Evolutionary conservation across 1,140 invertebrate species (phyloP), one percentile per base, ranked within the genome.

Genomic region (Drosophila grimshawi): DNA sequence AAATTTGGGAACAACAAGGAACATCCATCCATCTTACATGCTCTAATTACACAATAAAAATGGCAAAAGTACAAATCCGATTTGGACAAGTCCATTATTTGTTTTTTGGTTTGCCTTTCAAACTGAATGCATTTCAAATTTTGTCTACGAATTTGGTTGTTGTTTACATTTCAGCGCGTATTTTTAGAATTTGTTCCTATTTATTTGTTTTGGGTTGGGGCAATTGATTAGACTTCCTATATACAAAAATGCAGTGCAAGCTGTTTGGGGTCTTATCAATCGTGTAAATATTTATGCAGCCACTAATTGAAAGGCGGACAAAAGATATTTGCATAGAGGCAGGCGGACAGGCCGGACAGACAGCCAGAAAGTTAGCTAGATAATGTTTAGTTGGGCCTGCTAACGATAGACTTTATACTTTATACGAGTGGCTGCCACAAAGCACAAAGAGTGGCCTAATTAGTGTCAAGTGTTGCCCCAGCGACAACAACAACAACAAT

Each of bases 401-500:
- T 19, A 69, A 59, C 64, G 76, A 78, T 78, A 65, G 76, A 66
- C 71, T 74, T 61, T 68, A 68, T 55, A 66, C 71, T 78, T 65
- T 68, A 68, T 61, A 48, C 66, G 69, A 68, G 81, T 72, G 63
- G 70, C 46, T 61, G 79, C 75, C 71, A 74, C 71, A 76, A 64
- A 55, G 51, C 73, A 89, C 83, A 89, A 89, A 88, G 85, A 88
- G 80, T 88, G 85, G 85, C 85, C 85, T 88, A 88, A 88, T 88
- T 88, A 88, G 85, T 88, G 85, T 88, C 85, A 88, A 88, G 85
- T 88, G 85, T 88, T 88, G 85, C 80, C 71, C 68, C 80, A 83
- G 61, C 83, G 65, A 76, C 69, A 76, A 62, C 76, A 48, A 10
- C 76, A 68, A 2, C 62, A 45, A 49, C 68, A 59, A 70, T 59